Percentiles rank a stretch among this genome's conserved stretches.
Evolutionary conservation across 2,113 vertebrate genomes (phyloP).

Genomic region (Thomomys bottae): DNA sequence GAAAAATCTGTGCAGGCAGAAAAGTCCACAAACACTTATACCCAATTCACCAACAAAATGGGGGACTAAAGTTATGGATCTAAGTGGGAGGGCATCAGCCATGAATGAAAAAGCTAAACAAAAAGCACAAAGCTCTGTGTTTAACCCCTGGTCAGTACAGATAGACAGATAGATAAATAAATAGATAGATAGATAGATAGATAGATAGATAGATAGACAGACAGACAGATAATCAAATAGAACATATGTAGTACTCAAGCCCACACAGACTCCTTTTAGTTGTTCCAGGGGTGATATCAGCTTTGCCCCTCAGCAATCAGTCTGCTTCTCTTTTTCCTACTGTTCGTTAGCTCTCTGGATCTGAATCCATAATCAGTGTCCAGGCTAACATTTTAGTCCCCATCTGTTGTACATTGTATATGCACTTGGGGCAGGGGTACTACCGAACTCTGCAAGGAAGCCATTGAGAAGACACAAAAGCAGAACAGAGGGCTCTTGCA

Average conservation of each 20-base stretch:
- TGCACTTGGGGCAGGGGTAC: not conserved
- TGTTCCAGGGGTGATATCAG: not conserved
- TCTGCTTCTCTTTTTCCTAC: not conserved
- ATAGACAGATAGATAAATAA: too few species aligned
- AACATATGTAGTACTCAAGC: not conserved
- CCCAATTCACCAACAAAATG: too few species aligned
- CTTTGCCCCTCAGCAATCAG: not conserved
- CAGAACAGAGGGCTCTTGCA: not conserved
- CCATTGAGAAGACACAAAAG: not conserved
- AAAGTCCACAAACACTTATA: too few species aligned
- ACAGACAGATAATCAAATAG: not conserved
- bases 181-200: too few species aligned
- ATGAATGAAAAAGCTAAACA: too few species aligned
- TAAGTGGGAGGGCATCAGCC: too few species aligned
- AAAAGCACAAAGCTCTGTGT: too few species aligned
- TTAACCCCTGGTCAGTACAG: too few species aligned
- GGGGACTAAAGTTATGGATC: too few species aligned
- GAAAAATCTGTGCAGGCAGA: too few species aligned
- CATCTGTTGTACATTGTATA: not conserved
- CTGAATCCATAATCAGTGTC: not conserved
- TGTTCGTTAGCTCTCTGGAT: not conserved
- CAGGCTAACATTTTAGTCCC: not conserved
- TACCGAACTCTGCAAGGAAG: not conserved
- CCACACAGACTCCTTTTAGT: not conserved
- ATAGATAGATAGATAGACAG: too few species aligned